Evolutionary conservation across 1,140 invertebrate species (phyloP).

Genomic region (Drosophila micromelanica): DNA sequence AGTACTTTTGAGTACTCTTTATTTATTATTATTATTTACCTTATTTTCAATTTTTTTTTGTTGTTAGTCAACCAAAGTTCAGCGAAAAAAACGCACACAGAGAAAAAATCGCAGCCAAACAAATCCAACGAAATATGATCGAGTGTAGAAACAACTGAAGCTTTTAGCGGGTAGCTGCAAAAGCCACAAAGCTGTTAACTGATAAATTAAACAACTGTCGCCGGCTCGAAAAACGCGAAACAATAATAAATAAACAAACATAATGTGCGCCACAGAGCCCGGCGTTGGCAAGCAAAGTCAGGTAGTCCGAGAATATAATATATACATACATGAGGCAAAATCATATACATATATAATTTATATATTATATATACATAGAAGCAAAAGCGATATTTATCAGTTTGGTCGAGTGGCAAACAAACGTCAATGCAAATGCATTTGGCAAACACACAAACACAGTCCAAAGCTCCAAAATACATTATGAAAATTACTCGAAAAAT

Average conservation of each 20-base stretch:
- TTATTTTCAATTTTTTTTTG: no score
- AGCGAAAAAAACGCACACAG: not conserved
- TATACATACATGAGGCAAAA: slow-evolving; percentile 6
- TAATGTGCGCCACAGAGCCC: slow-evolving; percentile 15
- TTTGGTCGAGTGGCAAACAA: slow-evolving; percentile 6
- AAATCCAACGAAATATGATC: slow-evolving; percentile 51
- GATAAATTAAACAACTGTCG: slow-evolving; percentile 74
- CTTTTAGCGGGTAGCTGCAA: slow-evolving; percentile 53
- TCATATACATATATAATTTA: not conserved
- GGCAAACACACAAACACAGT: slow-evolving; percentile 5
- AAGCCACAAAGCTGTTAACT: slow-evolving; percentile 65
- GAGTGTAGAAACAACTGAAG: slow-evolving; percentile 20
- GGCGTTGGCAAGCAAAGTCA: slow-evolving; percentile 31
- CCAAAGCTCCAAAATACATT: not conserved
- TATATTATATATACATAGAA: not conserved
- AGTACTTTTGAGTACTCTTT: slow-evolving; percentile 1
- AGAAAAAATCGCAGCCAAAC: not conserved
- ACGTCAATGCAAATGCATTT: slow-evolving; percentile 48
- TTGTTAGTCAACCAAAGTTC: not conserved
- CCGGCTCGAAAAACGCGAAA: slow-evolving; percentile 46
- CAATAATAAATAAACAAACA: slow-evolving; percentile 40
- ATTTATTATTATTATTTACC: not conserved
- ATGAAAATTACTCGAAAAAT: slow-evolving; percentile 16
- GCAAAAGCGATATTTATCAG: slow-evolving; percentile 24
- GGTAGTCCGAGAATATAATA: slow-evolving; percentile 20